Conservation (phyloP, 2,797 vertebrate genomes). For the Eulemur coronatus region DNA sequence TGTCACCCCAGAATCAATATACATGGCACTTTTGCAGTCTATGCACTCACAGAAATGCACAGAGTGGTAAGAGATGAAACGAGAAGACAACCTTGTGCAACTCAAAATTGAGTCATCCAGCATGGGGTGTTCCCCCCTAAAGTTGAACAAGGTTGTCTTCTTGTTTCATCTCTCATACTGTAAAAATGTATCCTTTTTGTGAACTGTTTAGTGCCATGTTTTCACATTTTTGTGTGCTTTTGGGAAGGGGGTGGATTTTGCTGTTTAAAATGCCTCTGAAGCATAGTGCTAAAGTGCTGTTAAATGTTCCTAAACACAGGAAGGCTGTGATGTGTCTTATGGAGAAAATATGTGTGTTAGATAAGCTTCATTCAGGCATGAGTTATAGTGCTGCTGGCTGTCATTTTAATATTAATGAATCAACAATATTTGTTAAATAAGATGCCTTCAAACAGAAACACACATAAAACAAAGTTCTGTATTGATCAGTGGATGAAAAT, state of each 20-base stretch:
- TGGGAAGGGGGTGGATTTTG: background rate
- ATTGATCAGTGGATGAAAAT: background rate
- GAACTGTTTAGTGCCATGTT: background rate
- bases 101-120: background rate
- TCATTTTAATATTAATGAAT: background rate
- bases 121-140: background rate
- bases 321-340: background rate
- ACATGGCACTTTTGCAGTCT: background rate
- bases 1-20: background rate
- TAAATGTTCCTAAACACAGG: background rate
- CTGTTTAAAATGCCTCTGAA: background rate
- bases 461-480: background rate
- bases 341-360: background rate
- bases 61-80: background rate
- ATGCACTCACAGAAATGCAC: background rate
- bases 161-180: background rate
- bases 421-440: background rate
- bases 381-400: background rate
- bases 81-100: too few relatives aligned
- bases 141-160: background rate
- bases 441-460: background rate
- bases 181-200: background rate
- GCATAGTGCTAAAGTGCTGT: background rate
- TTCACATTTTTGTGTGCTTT: background rate
- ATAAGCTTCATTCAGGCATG: background rate